Conservation (phyloP, 2,797 vertebrate species). For the Falco berigora region DNA sequence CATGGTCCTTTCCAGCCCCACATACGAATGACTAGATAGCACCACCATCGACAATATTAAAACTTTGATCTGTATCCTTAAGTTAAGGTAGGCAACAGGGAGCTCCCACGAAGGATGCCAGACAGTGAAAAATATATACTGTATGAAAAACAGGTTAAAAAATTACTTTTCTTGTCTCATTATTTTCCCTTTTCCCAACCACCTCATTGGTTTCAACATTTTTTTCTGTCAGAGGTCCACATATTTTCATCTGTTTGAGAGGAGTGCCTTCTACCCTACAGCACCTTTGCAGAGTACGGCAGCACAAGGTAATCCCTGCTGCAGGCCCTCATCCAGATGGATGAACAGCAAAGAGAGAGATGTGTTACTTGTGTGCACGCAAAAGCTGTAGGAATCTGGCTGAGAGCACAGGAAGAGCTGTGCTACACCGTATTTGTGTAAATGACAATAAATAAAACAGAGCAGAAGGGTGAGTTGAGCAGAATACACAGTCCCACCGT, state of each 20-base stretch:
- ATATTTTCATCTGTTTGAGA: background rate
- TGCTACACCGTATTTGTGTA: background rate
- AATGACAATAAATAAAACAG: background rate
- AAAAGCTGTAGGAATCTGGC: background rate
- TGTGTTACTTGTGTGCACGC: background rate
- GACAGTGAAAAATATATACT: background rate
- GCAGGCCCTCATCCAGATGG: background rate
- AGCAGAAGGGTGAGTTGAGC: background rate
- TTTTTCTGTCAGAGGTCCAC: rapidly evolving
- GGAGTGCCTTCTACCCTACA: background rate
- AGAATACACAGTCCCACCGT: rapidly evolving
- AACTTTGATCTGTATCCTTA: background rate
- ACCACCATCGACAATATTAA: background rate
- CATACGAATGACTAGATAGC: background rate
- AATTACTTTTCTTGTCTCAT: background rate
- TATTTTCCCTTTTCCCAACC: background rate
- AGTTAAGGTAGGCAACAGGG: background rate
- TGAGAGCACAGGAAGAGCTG: background rate
- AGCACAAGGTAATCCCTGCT: background rate
- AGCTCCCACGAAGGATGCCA: background rate
- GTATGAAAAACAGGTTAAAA: background rate
- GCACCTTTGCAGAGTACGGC: background rate
- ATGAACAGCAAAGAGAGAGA: background rate
- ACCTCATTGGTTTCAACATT: background rate
- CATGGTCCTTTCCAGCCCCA: background rate